Conservation (phyloP, 1,140 invertebrate species). For the Calephelis nemesis region DNA sequence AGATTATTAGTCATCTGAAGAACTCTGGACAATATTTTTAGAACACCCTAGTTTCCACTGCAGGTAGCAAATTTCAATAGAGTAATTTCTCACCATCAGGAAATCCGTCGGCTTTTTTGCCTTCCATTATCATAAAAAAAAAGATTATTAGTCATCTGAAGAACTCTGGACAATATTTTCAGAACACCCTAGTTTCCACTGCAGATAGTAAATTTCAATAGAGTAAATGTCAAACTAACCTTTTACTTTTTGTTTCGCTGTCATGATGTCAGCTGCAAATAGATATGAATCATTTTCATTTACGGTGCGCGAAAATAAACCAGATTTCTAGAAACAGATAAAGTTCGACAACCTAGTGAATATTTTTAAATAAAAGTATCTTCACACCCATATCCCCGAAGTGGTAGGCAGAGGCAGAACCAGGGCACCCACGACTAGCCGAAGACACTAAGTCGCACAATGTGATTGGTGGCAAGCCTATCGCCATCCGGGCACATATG, state of each 20-base stretch:
- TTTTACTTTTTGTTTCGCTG: conserved; percentile 7
- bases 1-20: too few species aligned
- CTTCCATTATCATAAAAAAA: too few species aligned
- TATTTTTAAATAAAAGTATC: too few species aligned
- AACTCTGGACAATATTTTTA: background rate
- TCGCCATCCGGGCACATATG: too few species aligned
- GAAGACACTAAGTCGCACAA: too few species aligned
- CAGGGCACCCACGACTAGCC: too few species aligned
- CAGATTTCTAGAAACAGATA: conserved; percentile 3
- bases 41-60: background rate
- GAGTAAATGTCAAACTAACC: conserved; percentile 2
- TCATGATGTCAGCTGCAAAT: background rate
- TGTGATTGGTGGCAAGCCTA: too few species aligned
- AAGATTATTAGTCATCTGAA: too few species aligned
- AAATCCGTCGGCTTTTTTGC: too few species aligned
- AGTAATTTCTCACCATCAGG: background rate
- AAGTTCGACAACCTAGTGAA: background rate
- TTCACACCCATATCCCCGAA: too few species aligned
- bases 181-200: background rate
- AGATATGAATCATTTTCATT: conserved; percentile 9
- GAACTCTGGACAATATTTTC: background rate
- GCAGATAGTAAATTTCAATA: background rate
- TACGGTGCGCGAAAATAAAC: background rate
- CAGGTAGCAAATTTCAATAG: background rate
- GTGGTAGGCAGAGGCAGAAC: too few species aligned